These are phyloP conservation scores for Eulithis testata DNA, from an alignment of 2,888 invertebrate species.

Conservation along the genomic window DNA sequence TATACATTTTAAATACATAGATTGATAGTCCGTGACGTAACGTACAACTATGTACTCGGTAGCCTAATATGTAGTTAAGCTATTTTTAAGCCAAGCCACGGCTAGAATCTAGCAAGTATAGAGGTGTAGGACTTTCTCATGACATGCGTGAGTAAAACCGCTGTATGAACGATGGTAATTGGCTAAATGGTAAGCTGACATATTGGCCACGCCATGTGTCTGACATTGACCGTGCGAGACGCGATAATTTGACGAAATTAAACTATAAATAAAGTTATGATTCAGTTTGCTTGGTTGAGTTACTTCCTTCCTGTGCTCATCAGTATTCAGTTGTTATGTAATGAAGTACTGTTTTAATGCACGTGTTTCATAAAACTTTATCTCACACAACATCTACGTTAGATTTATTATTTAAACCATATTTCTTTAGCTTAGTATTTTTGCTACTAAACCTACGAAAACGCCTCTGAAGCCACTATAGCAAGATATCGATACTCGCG, in stretches of 20 bases:
- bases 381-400: too few species aligned
- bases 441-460: too few species aligned
- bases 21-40: too few species aligned
- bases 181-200: constrained; percentile 24
- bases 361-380: background rate
- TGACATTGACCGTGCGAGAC: constrained; percentile 48
- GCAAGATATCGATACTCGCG: constrained; percentile 27
- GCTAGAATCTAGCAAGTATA: background rate
- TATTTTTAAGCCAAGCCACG: background rate
- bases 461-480: background rate
- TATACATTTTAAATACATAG: too few species aligned
- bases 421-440: too few species aligned
- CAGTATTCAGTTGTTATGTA: background rate
- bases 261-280: constrained; percentile 13
- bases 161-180: constrained; percentile 18
- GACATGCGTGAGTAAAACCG: background rate
- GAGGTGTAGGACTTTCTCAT: background rate
- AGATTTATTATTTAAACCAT: too few species aligned
- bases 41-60: too few species aligned
- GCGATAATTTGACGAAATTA: constrained; percentile 30
- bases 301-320: constrained; percentile 9
- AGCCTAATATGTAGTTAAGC: too few species aligned
- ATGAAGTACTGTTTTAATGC: background rate
- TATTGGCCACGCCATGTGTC: constrained; percentile 42
- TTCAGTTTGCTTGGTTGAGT: constrained; percentile 19